Conservation (phyloP, 2,888 invertebrate genomes). For the Caenorhabditis parvicauda region DNA sequence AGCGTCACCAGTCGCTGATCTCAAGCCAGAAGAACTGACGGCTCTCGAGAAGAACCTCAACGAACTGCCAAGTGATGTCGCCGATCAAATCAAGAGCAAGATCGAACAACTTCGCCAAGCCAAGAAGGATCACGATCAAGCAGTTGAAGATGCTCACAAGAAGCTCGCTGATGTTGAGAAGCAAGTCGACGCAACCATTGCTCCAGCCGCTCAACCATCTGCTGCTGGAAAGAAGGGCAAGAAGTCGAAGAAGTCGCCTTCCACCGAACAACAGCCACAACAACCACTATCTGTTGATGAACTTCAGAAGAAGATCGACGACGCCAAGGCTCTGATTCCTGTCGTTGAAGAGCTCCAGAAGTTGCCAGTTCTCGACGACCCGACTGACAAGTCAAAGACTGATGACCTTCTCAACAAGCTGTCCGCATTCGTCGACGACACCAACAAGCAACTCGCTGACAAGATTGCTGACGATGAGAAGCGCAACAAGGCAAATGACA, state of each 20-base stretch:
- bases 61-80: slow-evolving; percentile 1
- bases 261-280: no score
- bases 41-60: slow-evolving; percentile 2
- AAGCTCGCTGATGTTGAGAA: slow-evolving; percentile 18
- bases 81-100: not conserved
- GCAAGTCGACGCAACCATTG: slow-evolving; percentile 15
- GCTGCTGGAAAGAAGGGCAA: slow-evolving; percentile 3
- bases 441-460: slow-evolving; percentile 4
- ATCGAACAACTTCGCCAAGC: slow-evolving; percentile 1
- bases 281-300: slow-evolving; percentile 7
- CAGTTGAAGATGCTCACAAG: slow-evolving; percentile 13
- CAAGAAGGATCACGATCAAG: slow-evolving; percentile 9
- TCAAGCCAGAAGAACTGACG: slow-evolving; percentile 4
- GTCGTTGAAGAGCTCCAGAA: slow-evolving; percentile 8
- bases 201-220: no score
- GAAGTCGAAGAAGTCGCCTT: slow-evolving; percentile 7
- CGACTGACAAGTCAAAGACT: slow-evolving; percentile 6
- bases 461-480: slow-evolving; percentile 4
- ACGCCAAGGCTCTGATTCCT: slow-evolving; percentile 8
- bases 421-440: not conserved
- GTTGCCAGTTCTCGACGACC: slow-evolving; percentile 2
- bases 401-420: slow-evolving; percentile 2
- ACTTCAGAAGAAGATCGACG: slow-evolving; percentile 7
- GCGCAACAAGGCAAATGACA: slow-evolving; percentile 8
- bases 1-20: slow-evolving; percentile 10